phyloP scores from a whole-genome alignment of 2,113 vertebrate genomes.

The Talpa occidentalis region DNA sequence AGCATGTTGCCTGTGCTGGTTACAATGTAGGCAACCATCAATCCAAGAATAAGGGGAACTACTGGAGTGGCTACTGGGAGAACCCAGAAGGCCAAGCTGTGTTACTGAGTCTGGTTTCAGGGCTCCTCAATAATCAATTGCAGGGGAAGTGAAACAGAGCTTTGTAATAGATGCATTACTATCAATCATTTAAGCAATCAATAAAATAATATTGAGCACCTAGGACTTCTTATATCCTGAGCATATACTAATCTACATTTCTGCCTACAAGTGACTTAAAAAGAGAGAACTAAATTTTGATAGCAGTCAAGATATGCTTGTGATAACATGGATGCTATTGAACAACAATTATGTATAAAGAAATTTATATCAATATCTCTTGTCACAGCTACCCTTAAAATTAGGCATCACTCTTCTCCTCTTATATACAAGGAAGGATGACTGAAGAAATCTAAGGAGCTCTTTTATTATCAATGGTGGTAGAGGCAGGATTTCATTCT shows the following conservation, averaged over 20 bases:
- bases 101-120: conserved; percentile 32
- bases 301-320: neutral
- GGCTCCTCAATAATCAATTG: neutral
- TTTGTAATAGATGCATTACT: neutral
- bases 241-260: neutral
- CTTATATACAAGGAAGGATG: neutral
- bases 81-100: conserved; percentile 66
- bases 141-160: neutral
- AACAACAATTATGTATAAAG: neutral
- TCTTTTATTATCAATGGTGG: conserved; percentile 12
- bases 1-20: conserved; percentile 64
- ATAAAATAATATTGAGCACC: neutral
- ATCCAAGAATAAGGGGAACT: conserved; percentile 27
- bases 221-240: neutral
- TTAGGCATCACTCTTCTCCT: neutral
- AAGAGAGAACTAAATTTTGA: neutral
- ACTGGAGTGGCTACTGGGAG: conserved; percentile 38
- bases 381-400: neutral
- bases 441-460: neutral
- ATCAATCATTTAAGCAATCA: neutral
- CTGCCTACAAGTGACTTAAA: neutral
- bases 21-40: conserved; percentile 8
- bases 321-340: neutral
- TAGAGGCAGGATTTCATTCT: neutral
- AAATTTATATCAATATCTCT: neutral